phyloP scores from a whole-genome alignment of 2,888 invertebrate genomes.

The Acleris cristana region DNA sequence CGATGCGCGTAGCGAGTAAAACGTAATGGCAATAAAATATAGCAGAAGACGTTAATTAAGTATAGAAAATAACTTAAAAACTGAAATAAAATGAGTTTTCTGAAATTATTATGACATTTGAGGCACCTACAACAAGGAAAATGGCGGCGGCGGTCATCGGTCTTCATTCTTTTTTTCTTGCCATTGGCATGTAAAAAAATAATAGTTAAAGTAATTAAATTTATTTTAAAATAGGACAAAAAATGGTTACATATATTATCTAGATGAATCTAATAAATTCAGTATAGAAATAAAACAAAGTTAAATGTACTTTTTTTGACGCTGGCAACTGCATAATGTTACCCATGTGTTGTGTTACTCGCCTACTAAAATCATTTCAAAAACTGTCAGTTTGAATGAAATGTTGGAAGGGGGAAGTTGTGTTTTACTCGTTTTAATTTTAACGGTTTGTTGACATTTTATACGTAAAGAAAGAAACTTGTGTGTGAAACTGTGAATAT shows the following conservation, averaged over 20 bases:
- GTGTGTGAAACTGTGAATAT: conserved; percentile 52
- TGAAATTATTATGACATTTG: conserved; percentile 84
- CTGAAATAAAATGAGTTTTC: conserved; percentile 74
- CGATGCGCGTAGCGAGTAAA: conserved; percentile 50
- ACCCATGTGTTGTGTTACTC: conserved; percentile 37
- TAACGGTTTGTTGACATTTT: conserved; percentile 79
- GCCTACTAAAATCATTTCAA: conserved; percentile 44
- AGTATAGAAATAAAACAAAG: neutral
- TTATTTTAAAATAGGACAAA: neutral
- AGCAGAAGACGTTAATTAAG: conserved; percentile 56
- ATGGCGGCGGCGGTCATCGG: conserved; percentile 65
- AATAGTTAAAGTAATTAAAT: neutral
- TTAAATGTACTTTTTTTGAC: neutral
- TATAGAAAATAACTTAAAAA: conserved; percentile 69
- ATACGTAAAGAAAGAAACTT: conserved; percentile 52
- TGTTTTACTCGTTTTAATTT: conserved; percentile 54
- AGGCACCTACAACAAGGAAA: conserved; percentile 83
- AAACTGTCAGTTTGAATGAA: conserved; percentile 66
- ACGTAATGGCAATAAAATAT: conserved; percentile 55
- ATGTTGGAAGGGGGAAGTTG: conserved; percentile 54
- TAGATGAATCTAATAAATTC: no score
- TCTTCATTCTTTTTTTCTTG: conserved; percentile 23
- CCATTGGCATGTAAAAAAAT: neutral
- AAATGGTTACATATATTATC: neutral
- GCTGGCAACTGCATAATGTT: conserved; percentile 16